These are phyloP conservation scores for Kryptolebias ocellatus DNA, from an alignment of 2,797 vertebrate species.

Conservation along the genomic window DNA sequence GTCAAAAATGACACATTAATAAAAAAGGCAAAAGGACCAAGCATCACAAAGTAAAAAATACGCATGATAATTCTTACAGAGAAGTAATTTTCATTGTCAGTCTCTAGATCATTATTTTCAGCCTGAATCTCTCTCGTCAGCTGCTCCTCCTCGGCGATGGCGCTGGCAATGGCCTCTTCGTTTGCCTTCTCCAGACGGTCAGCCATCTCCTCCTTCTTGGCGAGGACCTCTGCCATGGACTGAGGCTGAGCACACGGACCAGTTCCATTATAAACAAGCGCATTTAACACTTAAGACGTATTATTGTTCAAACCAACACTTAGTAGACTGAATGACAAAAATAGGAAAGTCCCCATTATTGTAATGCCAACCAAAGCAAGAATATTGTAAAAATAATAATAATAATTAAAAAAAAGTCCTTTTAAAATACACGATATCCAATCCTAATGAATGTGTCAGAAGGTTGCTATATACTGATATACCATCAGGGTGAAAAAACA, in stretches of 20 bases:
- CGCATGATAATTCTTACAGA: constrained; percentile 82
- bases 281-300: constrained; percentile 21
- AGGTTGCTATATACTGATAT: too few relatives aligned
- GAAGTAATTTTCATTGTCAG: constrained; percentile 94
- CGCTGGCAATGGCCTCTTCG: constrained; percentile 98
- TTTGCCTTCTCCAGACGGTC: constrained; percentile 97
- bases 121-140: constrained; percentile 96
- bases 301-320: constrained; percentile 22
- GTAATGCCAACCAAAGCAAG: neutral
- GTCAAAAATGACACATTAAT: neutral
- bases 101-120: constrained; percentile 94
- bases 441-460: too few relatives aligned
- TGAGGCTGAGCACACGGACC: constrained; percentile 80
- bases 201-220: constrained; percentile 97
- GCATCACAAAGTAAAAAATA: constrained; percentile 1
- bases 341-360: neutral
- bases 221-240: constrained; percentile 98
- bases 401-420: neutral
- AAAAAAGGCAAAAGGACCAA: neutral
- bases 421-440: neutral
- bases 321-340: constrained; percentile 3
- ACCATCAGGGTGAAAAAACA: neutral
- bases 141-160: constrained; percentile 98
- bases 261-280: constrained; percentile 35
- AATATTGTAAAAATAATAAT: too few relatives aligned